These are phyloP conservation scores for Bimastos eiseni DNA, from an alignment of 2,888 invertebrate genomes.

Conservation along the genomic window DNA sequence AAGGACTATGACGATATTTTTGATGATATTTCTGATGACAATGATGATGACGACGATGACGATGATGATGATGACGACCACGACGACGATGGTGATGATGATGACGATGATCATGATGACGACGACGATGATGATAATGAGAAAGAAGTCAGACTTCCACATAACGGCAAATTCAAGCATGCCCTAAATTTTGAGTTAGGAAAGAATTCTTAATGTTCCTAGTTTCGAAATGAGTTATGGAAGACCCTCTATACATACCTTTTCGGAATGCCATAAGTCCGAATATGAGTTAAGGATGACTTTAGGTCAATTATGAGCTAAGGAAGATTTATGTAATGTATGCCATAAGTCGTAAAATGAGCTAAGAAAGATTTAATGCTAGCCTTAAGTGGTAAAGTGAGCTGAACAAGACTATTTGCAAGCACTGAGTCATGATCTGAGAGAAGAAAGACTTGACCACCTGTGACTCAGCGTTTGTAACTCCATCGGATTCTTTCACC, in stretches of 20 bases:
- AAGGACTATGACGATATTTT: not conserved
- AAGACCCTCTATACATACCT: no score
- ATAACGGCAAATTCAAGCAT: no score
- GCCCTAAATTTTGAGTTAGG: no score
- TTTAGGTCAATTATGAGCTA: not conserved
- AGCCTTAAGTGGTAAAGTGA: no score
- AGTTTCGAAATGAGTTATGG: no score
- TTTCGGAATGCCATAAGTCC: no score
- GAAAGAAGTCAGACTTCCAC: not conserved
- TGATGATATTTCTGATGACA: not conserved
- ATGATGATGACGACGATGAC: not conserved
- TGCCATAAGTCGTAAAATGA: no score
- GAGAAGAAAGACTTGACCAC: slow-evolving; percentile 25
- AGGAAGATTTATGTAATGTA: no score
- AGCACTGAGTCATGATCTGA: no score
- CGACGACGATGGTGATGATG: not conserved
- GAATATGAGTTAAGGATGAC: not conserved
- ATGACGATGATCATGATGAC: not conserved
- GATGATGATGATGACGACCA: not conserved
- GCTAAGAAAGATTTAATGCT: no score
- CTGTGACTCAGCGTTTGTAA: slow-evolving; percentile 31
- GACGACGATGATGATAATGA: not conserved
- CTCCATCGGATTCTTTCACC: slow-evolving; percentile 33
- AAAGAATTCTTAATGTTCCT: no score
- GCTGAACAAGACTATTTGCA: no score